Base-by-base conservation (phyloP, 2,797 vertebrate species). In the Dicrostonyx torquatus region DNA sequence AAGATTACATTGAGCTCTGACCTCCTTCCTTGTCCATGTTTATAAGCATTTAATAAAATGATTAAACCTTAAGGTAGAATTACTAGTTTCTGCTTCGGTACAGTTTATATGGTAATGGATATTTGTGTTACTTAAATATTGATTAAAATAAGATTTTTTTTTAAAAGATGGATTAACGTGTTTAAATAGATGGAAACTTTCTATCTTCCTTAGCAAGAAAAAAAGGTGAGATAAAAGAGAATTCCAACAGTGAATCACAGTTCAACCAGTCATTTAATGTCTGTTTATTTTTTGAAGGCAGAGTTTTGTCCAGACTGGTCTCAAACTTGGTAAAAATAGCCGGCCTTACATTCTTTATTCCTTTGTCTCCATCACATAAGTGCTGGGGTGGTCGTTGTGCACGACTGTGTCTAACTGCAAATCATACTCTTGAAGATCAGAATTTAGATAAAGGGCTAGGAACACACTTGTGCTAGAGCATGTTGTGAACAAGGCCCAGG, bases 31-130 rank as follows among this genome's bases (percentile, higher is more conserved):
- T 76, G 31, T 26, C 4, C 9, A 8, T 93, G 90, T 96, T 96
- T 93, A 87, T 89, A 95, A 95, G 77, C 83, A 15, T 94, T 95
- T 96, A 94, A 97, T 96, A 91, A 97, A 96, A 94, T 94, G 92
- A 95, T 96, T 95, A 96, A 96, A 92, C 80, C 87, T 70, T 90
- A 80, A 77, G 48, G 37, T 77, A 7, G 53, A 26, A 17, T 91
- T 94, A 60, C 18, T 95, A 48, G 82, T 93, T 94, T 83, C 66
- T 95, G 78, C 79, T 50, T 0, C 29, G 45, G 43, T 89, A 22
- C 34, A 89, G 1, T 95, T 94, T 94, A 13, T 92, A 43, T 87
- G 37, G 82, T 93, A 96, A 95, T 91, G 70, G 87, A 89, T 94
- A 72, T 83, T 87, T 92, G 45, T 90, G 34, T 94, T 94, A 60